phyloP scores from a whole-genome alignment of 2,113 vertebrate genomes.

The Steatornis caripensis region DNA sequence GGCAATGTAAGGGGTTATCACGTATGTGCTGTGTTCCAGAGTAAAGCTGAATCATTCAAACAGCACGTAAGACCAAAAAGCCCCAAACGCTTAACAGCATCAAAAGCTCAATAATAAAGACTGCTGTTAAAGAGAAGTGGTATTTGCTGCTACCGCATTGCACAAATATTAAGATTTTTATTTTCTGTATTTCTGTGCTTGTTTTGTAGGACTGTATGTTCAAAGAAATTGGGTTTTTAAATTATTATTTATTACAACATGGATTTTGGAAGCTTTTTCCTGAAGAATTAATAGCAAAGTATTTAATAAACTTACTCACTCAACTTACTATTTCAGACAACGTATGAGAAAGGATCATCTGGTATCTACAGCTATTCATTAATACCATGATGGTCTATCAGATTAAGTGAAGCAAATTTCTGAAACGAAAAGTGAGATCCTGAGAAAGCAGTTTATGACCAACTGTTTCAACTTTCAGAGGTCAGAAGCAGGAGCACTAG shows the following conservation, averaged over 20 bases:
- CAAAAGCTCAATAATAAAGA: not conserved
- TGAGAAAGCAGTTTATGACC: not conserved
- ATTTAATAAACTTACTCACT: not conserved
- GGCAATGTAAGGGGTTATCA: not conserved
- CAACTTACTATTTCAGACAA: not conserved
- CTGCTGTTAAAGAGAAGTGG: not conserved
- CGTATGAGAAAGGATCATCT: not conserved
- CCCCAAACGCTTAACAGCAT: not conserved
- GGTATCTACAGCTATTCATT: not conserved
- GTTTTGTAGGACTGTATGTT: not conserved
- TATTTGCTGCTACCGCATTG: not conserved
- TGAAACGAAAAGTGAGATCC: not conserved
- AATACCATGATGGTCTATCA: not conserved
- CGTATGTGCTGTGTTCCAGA: not conserved
- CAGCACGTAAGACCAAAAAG: not conserved
- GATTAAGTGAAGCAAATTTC: not conserved
- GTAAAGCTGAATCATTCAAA: not conserved
- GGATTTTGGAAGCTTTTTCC: not conserved
- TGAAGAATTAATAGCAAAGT: not conserved
- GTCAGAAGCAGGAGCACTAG: not conserved
- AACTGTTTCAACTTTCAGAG: not conserved
- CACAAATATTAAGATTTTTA: not conserved
- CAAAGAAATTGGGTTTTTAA: not conserved
- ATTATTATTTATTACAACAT: not conserved
- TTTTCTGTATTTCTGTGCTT: not conserved